These are phyloP conservation scores for Bombylius discolor DNA, from an alignment of 2,888 invertebrate species.

Conservation along the genomic window DNA sequence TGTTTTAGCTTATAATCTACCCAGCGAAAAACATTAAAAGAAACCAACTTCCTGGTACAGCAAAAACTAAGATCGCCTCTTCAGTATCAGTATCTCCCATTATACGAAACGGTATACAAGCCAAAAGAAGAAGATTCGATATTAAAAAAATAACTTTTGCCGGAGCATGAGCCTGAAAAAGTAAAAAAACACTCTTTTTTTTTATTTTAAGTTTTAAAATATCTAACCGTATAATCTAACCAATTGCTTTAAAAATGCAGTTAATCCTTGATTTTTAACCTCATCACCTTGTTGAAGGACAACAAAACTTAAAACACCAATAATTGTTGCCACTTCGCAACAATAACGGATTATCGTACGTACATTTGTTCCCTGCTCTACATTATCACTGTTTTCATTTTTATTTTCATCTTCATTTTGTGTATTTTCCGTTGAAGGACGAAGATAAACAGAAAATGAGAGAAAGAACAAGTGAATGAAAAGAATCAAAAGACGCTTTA, in stretches of 20 bases:
- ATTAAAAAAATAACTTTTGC: slow-evolving; percentile 87
- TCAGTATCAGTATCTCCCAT: slow-evolving; percentile 63
- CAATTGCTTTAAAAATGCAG: slow-evolving; percentile 82
- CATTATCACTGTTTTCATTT: slow-evolving; percentile 16
- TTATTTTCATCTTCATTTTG: slow-evolving; percentile 19
- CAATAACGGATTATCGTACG: slow-evolving; percentile 47
- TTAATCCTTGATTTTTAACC: slow-evolving; percentile 83
- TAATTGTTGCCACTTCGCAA: slow-evolving; percentile 72
- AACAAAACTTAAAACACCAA: slow-evolving; percentile 77
- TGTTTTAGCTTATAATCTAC: slow-evolving; percentile 40
- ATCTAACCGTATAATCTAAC: slow-evolving; percentile 37
- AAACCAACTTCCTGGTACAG: slow-evolving; percentile 95
- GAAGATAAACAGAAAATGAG: slow-evolving; percentile 80
- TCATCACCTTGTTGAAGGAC: slow-evolving; percentile 89
- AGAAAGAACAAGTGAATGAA: slow-evolving; percentile 76
- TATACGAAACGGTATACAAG: slow-evolving; percentile 78
- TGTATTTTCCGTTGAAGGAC: slow-evolving; percentile 46
- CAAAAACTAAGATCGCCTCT: slow-evolving; percentile 81
- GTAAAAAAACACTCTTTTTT: not conserved
- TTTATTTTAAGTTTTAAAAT: too few relatives aligned
- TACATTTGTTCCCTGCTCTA: slow-evolving; percentile 33
- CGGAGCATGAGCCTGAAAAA: slow-evolving; percentile 74
- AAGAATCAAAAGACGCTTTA: slow-evolving; percentile 79
- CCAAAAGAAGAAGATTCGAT: slow-evolving; percentile 78
- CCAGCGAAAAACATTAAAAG: slow-evolving; percentile 97